phyloP scores from a whole-genome alignment of 2,888 invertebrate species.

The Amphimallon solstitiale region DNA sequence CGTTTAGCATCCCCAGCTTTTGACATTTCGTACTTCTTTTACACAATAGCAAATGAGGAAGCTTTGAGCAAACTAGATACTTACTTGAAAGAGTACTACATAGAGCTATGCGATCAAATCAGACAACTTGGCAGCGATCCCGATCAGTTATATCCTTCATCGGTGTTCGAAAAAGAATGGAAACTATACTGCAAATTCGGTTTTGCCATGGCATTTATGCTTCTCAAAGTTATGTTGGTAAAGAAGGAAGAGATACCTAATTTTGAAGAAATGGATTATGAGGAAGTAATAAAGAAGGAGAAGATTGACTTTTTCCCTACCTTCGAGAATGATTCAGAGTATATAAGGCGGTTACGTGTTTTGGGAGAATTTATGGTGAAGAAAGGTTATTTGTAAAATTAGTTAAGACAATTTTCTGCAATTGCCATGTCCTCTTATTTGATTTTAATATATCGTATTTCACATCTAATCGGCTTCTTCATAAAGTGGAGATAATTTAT shows the following conservation, averaged over 20 bases:
- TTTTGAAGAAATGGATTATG: background rate
- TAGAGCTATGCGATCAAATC: background rate
- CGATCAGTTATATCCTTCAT: background rate
- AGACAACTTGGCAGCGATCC: background rate
- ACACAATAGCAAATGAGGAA: background rate
- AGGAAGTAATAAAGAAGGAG: background rate
- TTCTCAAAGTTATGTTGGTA: constrained; percentile 11
- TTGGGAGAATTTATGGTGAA: no score
- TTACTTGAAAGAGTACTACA: background rate
- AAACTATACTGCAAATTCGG: constrained; percentile 13
- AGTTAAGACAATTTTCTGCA: no score
- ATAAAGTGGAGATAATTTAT: no score
- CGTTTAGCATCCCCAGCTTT: background rate
- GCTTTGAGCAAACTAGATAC: background rate
- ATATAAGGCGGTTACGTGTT: no score
- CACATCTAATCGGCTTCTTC: no score
- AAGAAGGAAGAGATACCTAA: background rate
- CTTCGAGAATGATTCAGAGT: no score
- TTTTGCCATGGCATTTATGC: background rate
- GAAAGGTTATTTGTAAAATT: no score
- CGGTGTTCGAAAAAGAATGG: constrained; percentile 9
- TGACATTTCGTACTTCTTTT: constrained; percentile 13
- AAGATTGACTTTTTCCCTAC: no score
- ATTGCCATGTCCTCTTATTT: no score
- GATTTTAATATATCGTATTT: no score